Conservation (phyloP, 2,888 invertebrate species). For the Arenicola marina region DNA sequence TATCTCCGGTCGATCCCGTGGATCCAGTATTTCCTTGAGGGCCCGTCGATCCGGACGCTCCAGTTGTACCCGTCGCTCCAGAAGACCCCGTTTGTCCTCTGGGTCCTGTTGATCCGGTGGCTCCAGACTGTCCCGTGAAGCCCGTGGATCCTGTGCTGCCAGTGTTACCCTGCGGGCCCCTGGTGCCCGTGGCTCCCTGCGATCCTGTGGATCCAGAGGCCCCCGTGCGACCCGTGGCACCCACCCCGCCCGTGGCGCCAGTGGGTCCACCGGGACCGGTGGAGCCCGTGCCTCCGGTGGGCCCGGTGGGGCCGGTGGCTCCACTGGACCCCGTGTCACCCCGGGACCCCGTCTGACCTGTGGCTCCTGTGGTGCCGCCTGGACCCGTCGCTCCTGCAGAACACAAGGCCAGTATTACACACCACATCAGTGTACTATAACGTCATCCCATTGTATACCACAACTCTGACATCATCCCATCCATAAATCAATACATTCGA, state of each 20-base stretch:
- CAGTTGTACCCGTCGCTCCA: background rate
- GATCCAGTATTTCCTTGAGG: background rate
- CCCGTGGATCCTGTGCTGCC: too few species aligned
- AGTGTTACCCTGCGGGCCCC: conserved; percentile 7
- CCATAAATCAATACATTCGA: too few species aligned
- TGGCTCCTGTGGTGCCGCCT: conserved; percentile 4
- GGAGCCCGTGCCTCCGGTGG: conserved; percentile 12
- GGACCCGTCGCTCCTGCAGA: background rate
- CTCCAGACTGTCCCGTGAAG: too few species aligned
- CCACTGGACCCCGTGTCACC: too few species aligned
- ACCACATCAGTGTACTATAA: too few species aligned
- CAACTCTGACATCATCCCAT: too few species aligned
- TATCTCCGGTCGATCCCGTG: conserved; percentile 13
- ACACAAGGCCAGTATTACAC: too few species aligned
- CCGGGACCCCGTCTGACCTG: conserved; percentile 14
- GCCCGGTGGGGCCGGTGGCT: conserved; percentile 13
- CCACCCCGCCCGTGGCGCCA: conserved; percentile 14
- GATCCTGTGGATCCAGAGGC: conserved; percentile 4
- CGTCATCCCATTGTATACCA: too few species aligned
- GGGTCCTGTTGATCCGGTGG: too few species aligned
- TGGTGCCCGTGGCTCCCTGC: background rate
- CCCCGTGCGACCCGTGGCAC: conserved; percentile 6
- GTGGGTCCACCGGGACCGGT: conserved; percentile 31
- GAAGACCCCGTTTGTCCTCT: background rate
- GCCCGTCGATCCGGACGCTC: background rate